Evolutionary conservation across 1,140 invertebrate species (phyloP), one percentile per base, ranked within the genome.

Genomic region (Ceratosolen fusciceps): DNA sequence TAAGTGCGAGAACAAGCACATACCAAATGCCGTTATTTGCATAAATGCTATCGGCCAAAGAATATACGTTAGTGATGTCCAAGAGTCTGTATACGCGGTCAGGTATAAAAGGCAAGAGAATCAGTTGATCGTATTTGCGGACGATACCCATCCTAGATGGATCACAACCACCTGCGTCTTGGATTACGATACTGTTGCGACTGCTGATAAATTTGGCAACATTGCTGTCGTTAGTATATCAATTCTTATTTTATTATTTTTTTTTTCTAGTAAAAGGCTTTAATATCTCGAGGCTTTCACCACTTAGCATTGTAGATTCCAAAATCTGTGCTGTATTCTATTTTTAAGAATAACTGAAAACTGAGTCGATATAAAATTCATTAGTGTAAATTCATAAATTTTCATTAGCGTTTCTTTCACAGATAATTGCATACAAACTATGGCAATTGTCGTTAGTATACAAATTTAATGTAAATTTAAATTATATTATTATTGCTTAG

Each of bases 1-100:
- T 54, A 99, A 99, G 90, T 99, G 98, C 91, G 99, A 99, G 91
- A 99, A 99, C 90, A 98, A 98, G 93, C 97, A 99, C 90, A 96
- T 99, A 90, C 98, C 98, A 19, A 98, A 99, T 87, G 93, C 96
- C 68, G 97, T 99, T 76, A 95, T 97, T 0, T 96, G 96, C 79
- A 98, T 99, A 74, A 96, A 98, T 87, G 95, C 97, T 0, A 95
- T 98, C 84, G 98, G 98, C 0, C 95, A 98, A 85, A 93, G 99
- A 68, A 96, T 99, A 39, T 97, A 96, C 85, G 98, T 98, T 0
- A 94, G 96, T 0, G 99, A 99, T 89, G 95, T 99, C 0, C 98
- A 99, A 88, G 98, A 99, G 87, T 98, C 97, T 43, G 95, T 99
- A 19, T 98, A 98, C 87, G 99, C 98, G 87, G 93, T 99, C 0